phyloP scores from a whole-genome alignment of 2,888 invertebrate species.

The Agrochola circellaris region DNA sequence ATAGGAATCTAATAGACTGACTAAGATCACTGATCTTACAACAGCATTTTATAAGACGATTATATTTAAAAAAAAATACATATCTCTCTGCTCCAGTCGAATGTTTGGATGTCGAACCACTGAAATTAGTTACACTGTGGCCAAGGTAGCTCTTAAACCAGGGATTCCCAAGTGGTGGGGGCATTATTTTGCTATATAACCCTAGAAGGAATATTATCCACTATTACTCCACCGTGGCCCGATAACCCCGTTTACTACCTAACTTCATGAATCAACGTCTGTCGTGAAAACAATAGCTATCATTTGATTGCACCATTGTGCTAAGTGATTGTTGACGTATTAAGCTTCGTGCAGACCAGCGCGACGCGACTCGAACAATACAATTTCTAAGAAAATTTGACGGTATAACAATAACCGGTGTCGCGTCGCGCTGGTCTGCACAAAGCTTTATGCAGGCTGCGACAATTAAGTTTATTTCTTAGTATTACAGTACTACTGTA shows the following conservation, averaged over 20 bases:
- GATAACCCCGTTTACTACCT: constrained; percentile 33
- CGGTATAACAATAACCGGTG: too few relatives aligned
- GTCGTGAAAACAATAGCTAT: constrained; percentile 38
- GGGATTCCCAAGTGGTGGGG: too few relatives aligned
- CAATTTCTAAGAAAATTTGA: too few relatives aligned
- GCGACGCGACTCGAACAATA: too few relatives aligned
- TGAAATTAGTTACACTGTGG: neutral
- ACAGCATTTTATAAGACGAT: too few relatives aligned
- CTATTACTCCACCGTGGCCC: constrained; percentile 10
- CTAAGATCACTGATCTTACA: too few relatives aligned
- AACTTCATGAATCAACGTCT: constrained; percentile 48
- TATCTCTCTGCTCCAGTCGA: too few relatives aligned
- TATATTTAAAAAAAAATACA: too few relatives aligned
- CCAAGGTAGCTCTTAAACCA: too few relatives aligned
- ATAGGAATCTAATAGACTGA: too few relatives aligned
- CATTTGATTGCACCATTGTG: constrained; percentile 36
- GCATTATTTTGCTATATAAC: neutral
- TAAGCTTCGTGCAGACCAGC: too few relatives aligned
- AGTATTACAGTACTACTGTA: constrained; percentile 1
- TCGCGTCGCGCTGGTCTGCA: too few relatives aligned
- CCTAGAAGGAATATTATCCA: neutral
- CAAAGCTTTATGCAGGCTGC: constrained; percentile 22
- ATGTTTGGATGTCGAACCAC: neutral
- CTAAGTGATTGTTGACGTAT: constrained; percentile 47
- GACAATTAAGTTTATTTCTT: constrained; percentile 43